Evolutionary conservation across 2,113 vertebrate species (phyloP).

Genomic region (Numenius arquata): DNA sequence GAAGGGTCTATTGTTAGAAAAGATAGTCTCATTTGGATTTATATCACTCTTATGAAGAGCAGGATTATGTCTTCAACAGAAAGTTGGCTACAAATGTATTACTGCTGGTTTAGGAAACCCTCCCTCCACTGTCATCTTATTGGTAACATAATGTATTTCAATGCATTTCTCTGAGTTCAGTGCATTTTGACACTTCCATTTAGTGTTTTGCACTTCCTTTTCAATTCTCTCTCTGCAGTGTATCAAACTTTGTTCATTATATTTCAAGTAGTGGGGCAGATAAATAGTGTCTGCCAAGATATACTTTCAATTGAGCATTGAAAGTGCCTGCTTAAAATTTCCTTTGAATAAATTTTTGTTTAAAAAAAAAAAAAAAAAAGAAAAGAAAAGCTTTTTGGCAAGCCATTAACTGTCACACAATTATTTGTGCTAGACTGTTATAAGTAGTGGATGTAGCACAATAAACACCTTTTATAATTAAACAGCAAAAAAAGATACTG

Average conservation of each 20-base stretch:
- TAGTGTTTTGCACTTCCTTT: conserved; percentile 26
- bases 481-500: background rate
- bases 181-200: background rate
- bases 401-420: conserved; percentile 62
- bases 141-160: background rate
- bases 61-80: background rate
- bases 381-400: conserved; percentile 50
- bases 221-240: conserved; percentile 4
- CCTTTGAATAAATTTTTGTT: conserved; percentile 33
- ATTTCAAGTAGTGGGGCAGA: conserved; percentile 33
- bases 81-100: background rate
- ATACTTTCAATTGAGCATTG: conserved; percentile 25
- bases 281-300: conserved; percentile 57
- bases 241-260: conserved; percentile 45
- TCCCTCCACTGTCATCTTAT: background rate
- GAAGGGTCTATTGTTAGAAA: background rate
- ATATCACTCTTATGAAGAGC: background rate
- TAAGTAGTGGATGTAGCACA: background rate
- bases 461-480: conserved; percentile 20
- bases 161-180: background rate
- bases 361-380: background rate
- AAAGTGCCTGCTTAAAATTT: conserved; percentile 69
- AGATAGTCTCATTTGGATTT: background rate
- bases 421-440: conserved; percentile 52
- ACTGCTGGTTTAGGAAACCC: background rate